Base-by-base conservation (phyloP, 2,888 invertebrate genomes). In the Plagiodera versicolora region DNA sequence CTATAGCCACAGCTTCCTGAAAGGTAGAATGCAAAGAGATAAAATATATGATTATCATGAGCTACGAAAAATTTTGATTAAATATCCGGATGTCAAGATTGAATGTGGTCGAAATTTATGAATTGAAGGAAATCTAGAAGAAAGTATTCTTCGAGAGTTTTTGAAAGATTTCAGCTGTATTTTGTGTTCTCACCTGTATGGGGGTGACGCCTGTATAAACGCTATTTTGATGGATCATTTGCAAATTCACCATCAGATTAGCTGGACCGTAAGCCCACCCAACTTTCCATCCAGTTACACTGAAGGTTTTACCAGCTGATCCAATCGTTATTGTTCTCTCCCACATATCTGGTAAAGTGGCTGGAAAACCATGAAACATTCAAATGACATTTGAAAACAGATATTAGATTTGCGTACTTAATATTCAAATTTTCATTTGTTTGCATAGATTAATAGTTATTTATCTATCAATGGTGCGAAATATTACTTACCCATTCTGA, bases 271-370 rank as follows among this genome's bases (percentile, higher is more conserved):
- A 93, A 0, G 94, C 94, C 98, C 98, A 99, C 54, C 98, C 98
- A 2, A 89, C 87, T 84, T 92, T 97, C 96, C 96, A 96, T 2
- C 98, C 98, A 0, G 98, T 99, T 11, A 95, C 94, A 56, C 95
- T 95, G 83, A 98, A 98, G 0, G 96, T 95, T 85, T 98, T 99
- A 0, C 98, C 98, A 0, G 97, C 98, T 18, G 97, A 98, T 0
- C 98, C 97, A 65, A 99, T 88, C 0, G 98, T 98, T 32, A 99
- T 88, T 0, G 98, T 98, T 19, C 98, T 86, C 67, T 99, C 96
- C 92, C 95, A 99, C 98, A 99, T 99, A n/a, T 83, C 96, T 0
- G 98, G 98, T 6, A 99, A 79, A 0, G 94, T 90, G 0, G 94
- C 95, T 90, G 75, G 51, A 69, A 39, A 39, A 39, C 24, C 24